These are phyloP conservation scores for Kryptopterus vitreolus DNA, from an alignment of 2,797 vertebrate species.

Conservation along the genomic window DNA sequence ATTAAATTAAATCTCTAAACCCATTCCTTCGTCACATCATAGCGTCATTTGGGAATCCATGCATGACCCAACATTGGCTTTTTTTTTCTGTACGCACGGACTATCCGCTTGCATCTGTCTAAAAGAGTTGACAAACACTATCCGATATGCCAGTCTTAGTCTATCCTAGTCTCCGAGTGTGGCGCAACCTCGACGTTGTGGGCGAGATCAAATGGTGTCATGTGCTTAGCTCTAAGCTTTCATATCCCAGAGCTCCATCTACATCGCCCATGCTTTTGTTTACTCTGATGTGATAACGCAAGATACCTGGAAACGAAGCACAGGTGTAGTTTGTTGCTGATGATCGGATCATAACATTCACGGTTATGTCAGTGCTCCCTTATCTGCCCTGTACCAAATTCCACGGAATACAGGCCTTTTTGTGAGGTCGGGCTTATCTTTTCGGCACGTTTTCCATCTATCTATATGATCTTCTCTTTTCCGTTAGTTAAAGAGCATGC, in stretches of 20 bases:
- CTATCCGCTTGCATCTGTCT: neutral
- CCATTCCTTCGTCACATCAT: neutral
- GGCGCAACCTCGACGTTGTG: conserved; percentile 43
- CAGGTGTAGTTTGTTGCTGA: neutral
- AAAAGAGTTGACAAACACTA: neutral
- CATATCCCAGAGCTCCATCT: conserved; percentile 28
- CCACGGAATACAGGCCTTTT: neutral
- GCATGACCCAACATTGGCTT: neutral
- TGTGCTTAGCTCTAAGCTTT: conserved; percentile 29
- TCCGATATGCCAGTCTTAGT: conserved; percentile 23
- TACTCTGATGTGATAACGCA: neutral
- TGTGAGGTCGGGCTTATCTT: neutral
- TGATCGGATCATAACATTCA: neutral
- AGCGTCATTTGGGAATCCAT: neutral
- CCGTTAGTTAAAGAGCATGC: neutral
- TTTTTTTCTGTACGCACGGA: neutral
- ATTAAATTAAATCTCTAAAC: neutral
- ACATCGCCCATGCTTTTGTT: conserved; percentile 33
- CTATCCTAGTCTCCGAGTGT: conserved; percentile 35
- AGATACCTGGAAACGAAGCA: neutral
- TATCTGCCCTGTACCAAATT: neutral
- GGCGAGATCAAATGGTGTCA: conserved; percentile 47
- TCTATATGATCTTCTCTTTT: neutral
- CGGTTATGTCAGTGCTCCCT: too few relatives aligned
- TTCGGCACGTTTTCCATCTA: neutral